Conservation (phyloP, 1,140 invertebrate genomes). For the Drosophila leontia region DNA sequence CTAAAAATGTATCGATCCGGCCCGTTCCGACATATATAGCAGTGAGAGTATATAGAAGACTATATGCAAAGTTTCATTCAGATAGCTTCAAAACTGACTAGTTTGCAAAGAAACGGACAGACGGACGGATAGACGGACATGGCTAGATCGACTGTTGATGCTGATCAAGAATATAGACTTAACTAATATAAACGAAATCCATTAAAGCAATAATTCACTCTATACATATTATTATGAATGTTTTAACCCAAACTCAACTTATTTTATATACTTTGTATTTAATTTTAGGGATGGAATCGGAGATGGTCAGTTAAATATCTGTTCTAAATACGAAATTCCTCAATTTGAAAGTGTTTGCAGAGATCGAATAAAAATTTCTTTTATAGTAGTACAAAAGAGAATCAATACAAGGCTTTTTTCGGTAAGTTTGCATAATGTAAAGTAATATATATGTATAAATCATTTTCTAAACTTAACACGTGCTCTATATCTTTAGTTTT, state of each 20-base stretch:
- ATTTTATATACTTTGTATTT: not conserved
- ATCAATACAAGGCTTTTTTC: conserved; percentile 93
- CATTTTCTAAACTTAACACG: not conserved
- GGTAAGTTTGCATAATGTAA: conserved; percentile 31
- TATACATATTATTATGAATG: not conserved
- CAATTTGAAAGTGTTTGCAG: conserved; percentile 89
- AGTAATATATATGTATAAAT: not conserved
- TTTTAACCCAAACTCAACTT: not conserved
- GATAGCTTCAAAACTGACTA: too few species aligned
- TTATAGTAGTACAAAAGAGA: conserved; percentile 95
- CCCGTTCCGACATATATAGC: too few species aligned
- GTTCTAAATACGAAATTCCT: conserved; percentile 91
- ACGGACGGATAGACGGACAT: too few species aligned
- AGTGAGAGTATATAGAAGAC: too few species aligned
- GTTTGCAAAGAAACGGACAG: too few species aligned
- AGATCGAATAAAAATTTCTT: conserved; percentile 90
- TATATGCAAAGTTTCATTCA: too few species aligned
- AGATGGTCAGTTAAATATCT: conserved; percentile 92
- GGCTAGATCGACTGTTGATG: too few species aligned
- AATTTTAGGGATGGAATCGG: conserved; percentile 93
- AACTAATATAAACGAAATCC: too few species aligned
- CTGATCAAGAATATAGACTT: too few species aligned
- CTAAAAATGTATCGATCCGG: too few species aligned
- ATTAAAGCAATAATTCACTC: too few species aligned
- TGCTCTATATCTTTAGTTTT: not conserved